phyloP scores from a whole-genome alignment of 2,888 invertebrate genomes.

The Thera britannica region DNA sequence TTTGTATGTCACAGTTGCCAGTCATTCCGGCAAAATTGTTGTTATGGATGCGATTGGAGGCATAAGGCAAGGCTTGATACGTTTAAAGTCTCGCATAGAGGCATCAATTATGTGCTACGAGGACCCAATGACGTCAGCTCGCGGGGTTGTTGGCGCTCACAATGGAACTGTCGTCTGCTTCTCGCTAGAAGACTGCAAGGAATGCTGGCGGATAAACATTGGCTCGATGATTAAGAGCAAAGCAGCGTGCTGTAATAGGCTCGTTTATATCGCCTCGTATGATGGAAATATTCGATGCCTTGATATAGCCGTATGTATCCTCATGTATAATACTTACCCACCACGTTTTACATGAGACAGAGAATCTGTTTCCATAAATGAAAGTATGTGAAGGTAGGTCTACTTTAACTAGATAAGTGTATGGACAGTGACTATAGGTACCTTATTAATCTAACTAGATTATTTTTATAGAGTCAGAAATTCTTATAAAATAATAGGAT shows the following conservation, averaged over 20 bases:
- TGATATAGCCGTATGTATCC: constrained; percentile 74
- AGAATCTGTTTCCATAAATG: no score
- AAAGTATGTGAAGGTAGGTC: no score
- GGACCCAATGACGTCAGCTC: constrained; percentile 46
- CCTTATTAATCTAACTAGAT: no score
- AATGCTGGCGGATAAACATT: constrained; percentile 87
- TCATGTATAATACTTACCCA: neutral
- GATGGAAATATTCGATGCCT: constrained; percentile 87
- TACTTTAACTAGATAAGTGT: no score
- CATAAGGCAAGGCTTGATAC: constrained; percentile 69
- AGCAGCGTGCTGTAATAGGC: constrained; percentile 61
- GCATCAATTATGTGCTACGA: constrained; percentile 83
- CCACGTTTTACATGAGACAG: no score
- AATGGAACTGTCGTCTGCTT: constrained; percentile 90
- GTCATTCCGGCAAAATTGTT: constrained; percentile 89
- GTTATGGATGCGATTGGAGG: constrained; percentile 85
- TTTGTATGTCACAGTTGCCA: constrained; percentile 70
- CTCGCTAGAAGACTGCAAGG: constrained; percentile 76
- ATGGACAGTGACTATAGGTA: no score
- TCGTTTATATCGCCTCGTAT: constrained; percentile 89
- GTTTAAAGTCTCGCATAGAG: constrained; percentile 89
- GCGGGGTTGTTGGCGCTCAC: constrained; percentile 90
- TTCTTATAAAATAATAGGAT: no score
- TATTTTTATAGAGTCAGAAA: no score
- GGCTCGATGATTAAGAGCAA: constrained; percentile 87